These are phyloP conservation scores for Andrena bicolor DNA, from an alignment of 2,888 invertebrate genomes.

Conservation along the genomic window DNA sequence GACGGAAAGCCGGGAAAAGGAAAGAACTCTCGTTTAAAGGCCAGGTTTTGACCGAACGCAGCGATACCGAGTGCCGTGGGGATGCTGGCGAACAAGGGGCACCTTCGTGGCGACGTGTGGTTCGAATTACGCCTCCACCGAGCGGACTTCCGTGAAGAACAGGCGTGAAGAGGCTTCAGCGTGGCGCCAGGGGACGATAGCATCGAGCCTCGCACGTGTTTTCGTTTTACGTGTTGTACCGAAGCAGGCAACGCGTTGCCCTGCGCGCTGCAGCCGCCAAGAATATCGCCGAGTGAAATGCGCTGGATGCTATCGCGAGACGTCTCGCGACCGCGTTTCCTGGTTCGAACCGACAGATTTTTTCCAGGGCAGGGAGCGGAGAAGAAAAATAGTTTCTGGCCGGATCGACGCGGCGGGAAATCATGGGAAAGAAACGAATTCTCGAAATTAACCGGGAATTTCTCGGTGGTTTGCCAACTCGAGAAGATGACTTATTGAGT, in stretches of 20 bases:
- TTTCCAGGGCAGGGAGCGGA: background rate
- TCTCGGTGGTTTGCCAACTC: background rate
- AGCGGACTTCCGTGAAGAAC: conserved; percentile 78
- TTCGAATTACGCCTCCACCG: conserved; percentile 76
- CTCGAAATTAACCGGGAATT: background rate
- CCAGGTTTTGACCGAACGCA: background rate
- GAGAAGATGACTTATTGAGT: conserved; percentile 19
- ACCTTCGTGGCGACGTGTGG: conserved; percentile 68
- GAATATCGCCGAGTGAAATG: conserved; percentile 62
- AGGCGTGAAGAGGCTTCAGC: conserved; percentile 65
- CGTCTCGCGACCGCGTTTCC: conserved; percentile 12
- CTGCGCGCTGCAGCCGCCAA: conserved; percentile 34
- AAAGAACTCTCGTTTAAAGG: conserved; percentile 7
- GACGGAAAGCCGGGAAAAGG: conserved; percentile 29
- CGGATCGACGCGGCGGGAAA: background rate
- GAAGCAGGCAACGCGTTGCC: conserved; percentile 4
- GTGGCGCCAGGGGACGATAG: conserved; percentile 76
- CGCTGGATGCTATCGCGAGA: conserved; percentile 24
- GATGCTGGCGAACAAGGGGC: conserved; percentile 61
- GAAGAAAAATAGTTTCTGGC: background rate
- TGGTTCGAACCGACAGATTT: background rate
- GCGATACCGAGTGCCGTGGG: conserved; percentile 36
- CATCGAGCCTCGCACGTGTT: conserved; percentile 78
- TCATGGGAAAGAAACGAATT: background rate
- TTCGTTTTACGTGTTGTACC: conserved; percentile 76